These are phyloP conservation scores for Urocyon cinereoargenteus DNA, from an alignment of 2,797 vertebrate genomes.

Conservation along the genomic window DNA sequence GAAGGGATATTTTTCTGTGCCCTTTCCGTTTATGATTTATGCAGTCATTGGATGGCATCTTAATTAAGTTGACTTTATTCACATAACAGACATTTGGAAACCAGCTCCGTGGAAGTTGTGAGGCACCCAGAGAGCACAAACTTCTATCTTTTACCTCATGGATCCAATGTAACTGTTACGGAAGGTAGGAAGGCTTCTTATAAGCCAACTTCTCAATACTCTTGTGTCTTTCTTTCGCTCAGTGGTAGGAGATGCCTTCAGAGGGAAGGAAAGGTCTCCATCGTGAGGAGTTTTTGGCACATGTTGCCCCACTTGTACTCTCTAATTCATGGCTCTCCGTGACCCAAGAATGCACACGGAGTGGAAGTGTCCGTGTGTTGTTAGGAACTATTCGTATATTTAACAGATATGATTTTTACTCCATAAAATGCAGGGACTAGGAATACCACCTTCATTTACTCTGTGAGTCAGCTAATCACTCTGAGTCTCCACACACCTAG, in stretches of 20 bases:
- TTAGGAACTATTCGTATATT: background rate
- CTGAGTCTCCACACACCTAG: background rate
- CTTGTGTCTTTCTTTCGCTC: background rate
- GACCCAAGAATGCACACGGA: background rate
- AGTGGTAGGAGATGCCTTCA: background rate
- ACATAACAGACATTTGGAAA: slow-evolving; percentile 20
- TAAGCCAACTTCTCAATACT: slow-evolving; percentile 10
- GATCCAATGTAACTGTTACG: background rate
- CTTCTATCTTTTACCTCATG: background rate
- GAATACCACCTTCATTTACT: background rate
- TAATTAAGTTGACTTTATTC: slow-evolving; percentile 50
- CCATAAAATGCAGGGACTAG: background rate
- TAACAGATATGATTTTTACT: background rate
- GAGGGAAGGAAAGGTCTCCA: background rate
- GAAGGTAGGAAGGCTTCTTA: background rate
- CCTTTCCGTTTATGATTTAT: slow-evolving; percentile 39
- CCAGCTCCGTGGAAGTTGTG: background rate
- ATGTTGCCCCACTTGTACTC: background rate
- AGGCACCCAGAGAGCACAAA: background rate
- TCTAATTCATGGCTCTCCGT: background rate
- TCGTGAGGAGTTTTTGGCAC: background rate
- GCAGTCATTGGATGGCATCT: background rate
- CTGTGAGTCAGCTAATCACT: background rate
- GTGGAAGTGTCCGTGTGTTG: background rate
- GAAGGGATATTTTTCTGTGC: slow-evolving; percentile 17